Evolutionary conservation across 2,888 invertebrate species (phyloP), one percentile per base, ranked within the genome.

Genomic region (Lysandra bellargus): DNA sequence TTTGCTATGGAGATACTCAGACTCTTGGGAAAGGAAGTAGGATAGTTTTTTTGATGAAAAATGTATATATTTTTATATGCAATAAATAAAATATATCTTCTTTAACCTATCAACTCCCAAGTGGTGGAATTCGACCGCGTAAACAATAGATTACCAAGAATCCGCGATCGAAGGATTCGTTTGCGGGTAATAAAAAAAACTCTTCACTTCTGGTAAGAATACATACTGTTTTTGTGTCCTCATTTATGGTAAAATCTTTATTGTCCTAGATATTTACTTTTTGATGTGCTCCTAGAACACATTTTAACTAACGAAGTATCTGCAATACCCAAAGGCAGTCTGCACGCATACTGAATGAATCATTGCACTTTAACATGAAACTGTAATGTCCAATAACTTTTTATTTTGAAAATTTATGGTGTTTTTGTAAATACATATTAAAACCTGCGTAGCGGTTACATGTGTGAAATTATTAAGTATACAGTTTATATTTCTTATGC

Each of bases 291-390:
- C 17, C 12, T 69, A 33, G 69, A 69, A 69, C 69, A 37, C 69
- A 37, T 76, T 76, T 57, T 57, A 49, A 76, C 76, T 75, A 75
- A 75, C 76, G 57, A 76, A 76, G 76, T 76, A 53, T 76, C 76
- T 76, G 57, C 53, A 76, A 57, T 57, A 76, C 49, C 75, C 57
- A 57, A 76, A 76, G 76, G 53, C 84, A 86, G 80, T 72, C 80
- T 61, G 78, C 92, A 92, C 92, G 92, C 90, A 91, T 87, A 86
- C 86, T 82, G 85, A 85, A 83, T 92, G 91, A 93, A 87, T 91
- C 89, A 93, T 93, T 86, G 87, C 89, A 81, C 80, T 84, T 81
- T 85, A 88, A 88, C 93, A 93, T 92, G 83, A 80, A 83, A 81
- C 78, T 80, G 17, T 57, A 57, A 53, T 49, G 49, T 33, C 76